These are phyloP conservation scores for Mystacides longicornis DNA, from an alignment of 2,888 invertebrate genomes.

Conservation along the genomic window DNA sequence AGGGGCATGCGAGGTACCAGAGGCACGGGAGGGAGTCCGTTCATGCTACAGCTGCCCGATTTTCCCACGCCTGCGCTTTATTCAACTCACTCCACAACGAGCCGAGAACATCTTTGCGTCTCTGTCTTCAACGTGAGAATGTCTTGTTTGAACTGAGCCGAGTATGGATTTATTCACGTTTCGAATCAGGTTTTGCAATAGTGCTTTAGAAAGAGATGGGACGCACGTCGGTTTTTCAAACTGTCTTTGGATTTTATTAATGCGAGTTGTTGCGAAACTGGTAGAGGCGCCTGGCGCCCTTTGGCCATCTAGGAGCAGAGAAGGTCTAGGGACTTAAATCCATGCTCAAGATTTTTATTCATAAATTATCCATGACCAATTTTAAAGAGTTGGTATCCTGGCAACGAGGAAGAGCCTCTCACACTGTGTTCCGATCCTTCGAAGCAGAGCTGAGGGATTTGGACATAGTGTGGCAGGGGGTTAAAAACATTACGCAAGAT, in stretches of 20 bases:
- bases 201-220: not conserved
- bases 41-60: constrained; percentile 23
- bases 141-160: not conserved
- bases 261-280: constrained; percentile 19
- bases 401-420: too few species aligned
- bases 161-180: not conserved
- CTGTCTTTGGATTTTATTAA: not conserved
- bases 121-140: not conserved
- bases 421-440: too few species aligned
- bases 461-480: too few species aligned
- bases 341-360: too few species aligned
- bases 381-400: too few species aligned
- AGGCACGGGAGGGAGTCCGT: constrained; percentile 8
- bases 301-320: not conserved
- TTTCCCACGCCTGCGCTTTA: constrained; percentile 22
- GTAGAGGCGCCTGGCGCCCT: constrained; percentile 16
- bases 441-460: too few species aligned
- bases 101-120: not conserved
- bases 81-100: not conserved
- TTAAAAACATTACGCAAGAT: too few species aligned
- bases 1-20: constrained; percentile 5
- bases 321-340: not conserved
- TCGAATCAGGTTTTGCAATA: not conserved
- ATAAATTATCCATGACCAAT: too few species aligned
- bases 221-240: too few species aligned